Evolutionary conservation across 1,140 invertebrate species (phyloP).

Genomic region (Papilio helenus): DNA sequence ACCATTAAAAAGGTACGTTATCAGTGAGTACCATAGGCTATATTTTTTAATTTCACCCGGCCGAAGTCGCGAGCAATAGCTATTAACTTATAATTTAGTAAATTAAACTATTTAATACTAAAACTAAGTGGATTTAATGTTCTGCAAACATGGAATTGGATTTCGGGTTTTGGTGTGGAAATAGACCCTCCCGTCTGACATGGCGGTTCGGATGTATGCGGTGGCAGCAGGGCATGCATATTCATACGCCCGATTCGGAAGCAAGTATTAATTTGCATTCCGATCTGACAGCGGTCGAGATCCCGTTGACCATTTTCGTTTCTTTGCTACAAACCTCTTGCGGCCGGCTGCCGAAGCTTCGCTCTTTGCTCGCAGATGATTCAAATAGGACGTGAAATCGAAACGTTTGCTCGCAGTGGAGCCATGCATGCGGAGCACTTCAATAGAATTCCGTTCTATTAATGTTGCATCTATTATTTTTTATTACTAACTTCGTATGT

Average conservation of each 20-base stretch:
- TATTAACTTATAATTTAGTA: no score
- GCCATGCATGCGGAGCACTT: slow-evolving; percentile 43
- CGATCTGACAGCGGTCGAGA: slow-evolving; percentile 64
- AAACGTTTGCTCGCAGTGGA: slow-evolving; percentile 40
- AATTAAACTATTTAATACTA: background rate
- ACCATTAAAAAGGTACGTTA: no score
- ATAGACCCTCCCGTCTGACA: slow-evolving; percentile 43
- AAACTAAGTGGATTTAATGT: background rate
- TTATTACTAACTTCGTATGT: background rate
- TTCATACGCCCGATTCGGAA: slow-evolving; percentile 71
- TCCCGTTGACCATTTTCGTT: slow-evolving; percentile 72
- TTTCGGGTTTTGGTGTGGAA: background rate
- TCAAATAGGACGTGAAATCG: slow-evolving; percentile 58
- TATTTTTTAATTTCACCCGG: no score
- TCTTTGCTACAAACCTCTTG: slow-evolving; percentile 59
- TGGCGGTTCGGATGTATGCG: slow-evolving; percentile 65
- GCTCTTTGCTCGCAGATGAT: slow-evolving; percentile 42
- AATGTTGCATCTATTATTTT: slow-evolving; percentile 20
- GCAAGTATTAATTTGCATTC: slow-evolving; percentile 81
- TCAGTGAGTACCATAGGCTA: no score
- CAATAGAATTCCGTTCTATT: slow-evolving; percentile 43
- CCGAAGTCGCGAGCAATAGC: no score
- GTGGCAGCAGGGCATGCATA: slow-evolving; percentile 69
- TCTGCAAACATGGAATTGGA: background rate
- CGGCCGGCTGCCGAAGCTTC: background rate